These are phyloP conservation scores for Idaea biselata DNA, from an alignment of 2,888 invertebrate genomes.

Conservation along the genomic window DNA sequence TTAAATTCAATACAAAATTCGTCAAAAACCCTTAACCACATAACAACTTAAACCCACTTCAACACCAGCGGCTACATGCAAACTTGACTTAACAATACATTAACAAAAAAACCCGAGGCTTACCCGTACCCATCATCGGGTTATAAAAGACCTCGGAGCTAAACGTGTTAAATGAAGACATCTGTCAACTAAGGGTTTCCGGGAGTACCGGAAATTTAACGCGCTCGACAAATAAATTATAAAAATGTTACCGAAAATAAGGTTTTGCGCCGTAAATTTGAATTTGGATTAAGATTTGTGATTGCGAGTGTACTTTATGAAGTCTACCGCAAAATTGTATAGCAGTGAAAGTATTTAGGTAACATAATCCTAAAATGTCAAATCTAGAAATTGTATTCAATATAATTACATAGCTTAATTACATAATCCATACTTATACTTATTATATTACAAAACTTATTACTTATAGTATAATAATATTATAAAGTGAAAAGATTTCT, in stretches of 20 bases:
- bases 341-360: not conserved
- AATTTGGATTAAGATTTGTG: not conserved
- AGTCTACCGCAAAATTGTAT: not conserved
- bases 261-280: conserved; percentile 6
- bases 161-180: conserved; percentile 40
- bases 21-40: not conserved
- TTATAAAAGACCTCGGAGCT: conserved; percentile 30
- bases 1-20: not conserved
- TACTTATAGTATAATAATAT: too few species aligned
- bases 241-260: conserved; percentile 20
- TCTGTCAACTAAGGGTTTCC: conserved; percentile 38
- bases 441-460: too few species aligned
- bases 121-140: conserved; percentile 17
- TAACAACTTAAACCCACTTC: not conserved
- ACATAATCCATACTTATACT: too few species aligned
- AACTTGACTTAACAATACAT: not conserved
- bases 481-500: too few species aligned
- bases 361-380: too few species aligned
- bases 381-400: too few species aligned
- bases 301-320: not conserved
- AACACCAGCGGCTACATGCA: not conserved
- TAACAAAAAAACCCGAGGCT: conserved; percentile 10
- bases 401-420: too few species aligned
- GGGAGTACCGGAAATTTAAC: conserved; percentile 43
- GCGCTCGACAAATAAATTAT: conserved; percentile 39